Percentiles rank a stretch among this genome's conserved stretches.
These are phyloP conservation scores for Macropis europaea DNA, from an alignment of 2,888 invertebrate genomes.

Conservation along the genomic window DNA sequence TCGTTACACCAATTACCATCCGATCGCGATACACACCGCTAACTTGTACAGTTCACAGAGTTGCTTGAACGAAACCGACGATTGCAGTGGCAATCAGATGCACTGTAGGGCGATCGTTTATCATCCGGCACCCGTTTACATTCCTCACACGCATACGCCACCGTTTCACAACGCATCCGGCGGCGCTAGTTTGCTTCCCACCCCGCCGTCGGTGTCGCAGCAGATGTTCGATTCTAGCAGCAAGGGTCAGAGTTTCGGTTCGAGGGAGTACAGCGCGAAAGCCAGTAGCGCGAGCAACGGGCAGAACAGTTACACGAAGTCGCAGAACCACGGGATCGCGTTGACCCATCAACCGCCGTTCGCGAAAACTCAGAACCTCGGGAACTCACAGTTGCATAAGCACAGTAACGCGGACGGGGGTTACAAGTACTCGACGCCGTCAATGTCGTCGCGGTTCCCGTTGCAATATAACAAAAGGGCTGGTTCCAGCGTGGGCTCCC, in stretches of 20 bases:
- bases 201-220: slow-evolving; percentile 64
- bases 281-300: slow-evolving; percentile 32
- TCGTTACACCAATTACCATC: slow-evolving; percentile 73
- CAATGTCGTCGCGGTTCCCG: slow-evolving; percentile 55
- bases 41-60: slow-evolving; percentile 65
- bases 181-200: slow-evolving; percentile 73
- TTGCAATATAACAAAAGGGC: slow-evolving; percentile 50
- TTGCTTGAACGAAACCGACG: slow-evolving; percentile 68
- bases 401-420: slow-evolving; percentile 43
- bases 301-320: slow-evolving; percentile 50
- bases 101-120: slow-evolving; percentile 72
- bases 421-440: slow-evolving; percentile 49
- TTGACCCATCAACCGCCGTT: slow-evolving; percentile 48
- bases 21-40: slow-evolving; percentile 66
- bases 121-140: slow-evolving; percentile 71
- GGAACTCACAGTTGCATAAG: slow-evolving; percentile 48
- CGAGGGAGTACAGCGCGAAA: slow-evolving; percentile 66
- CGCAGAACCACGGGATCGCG: slow-evolving; percentile 50
- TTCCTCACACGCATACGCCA: slow-evolving; percentile 69
- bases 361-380: slow-evolving; percentile 35
- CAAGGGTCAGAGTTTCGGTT: slow-evolving; percentile 50
- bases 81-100: slow-evolving; percentile 65
- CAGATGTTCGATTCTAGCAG: slow-evolving; percentile 56
- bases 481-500: slow-evolving; percentile 57
- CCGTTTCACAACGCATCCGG: slow-evolving; percentile 60